Conservation (phyloP, 2,888 invertebrate species). For the Exephanes ischioxanthus region DNA sequence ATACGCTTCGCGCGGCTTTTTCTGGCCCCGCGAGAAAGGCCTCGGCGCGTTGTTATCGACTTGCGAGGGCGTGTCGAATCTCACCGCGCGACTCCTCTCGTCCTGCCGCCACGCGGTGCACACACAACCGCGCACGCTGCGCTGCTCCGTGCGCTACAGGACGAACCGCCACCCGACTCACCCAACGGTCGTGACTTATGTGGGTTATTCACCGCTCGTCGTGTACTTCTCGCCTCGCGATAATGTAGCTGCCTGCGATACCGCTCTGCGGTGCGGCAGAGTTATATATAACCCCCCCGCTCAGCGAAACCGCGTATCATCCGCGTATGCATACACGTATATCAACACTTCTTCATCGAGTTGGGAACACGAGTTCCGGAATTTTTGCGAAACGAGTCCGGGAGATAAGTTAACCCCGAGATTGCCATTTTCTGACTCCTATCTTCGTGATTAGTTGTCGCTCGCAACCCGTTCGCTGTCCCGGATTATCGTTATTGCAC, state of each 20-base stretch:
- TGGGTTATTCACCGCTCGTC: conserved; percentile 74
- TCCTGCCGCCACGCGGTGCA: conserved; percentile 30
- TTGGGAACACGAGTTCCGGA: conserved; percentile 9
- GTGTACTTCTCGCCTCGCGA: conserved; percentile 75
- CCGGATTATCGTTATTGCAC: conserved; percentile 28
- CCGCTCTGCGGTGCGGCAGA: conserved; percentile 69
- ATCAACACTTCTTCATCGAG: neutral
- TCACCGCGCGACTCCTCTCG: conserved; percentile 49
- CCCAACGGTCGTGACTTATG: conserved; percentile 66
- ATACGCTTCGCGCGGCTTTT: conserved; percentile 4
- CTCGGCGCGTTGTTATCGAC: conserved; percentile 68
- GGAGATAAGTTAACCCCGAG: conserved; percentile 24
- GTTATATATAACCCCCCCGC: conserved; percentile 19
- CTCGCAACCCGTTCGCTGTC: conserved; percentile 8
- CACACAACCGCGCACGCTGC: conserved; percentile 13
- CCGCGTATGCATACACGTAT: conserved; percentile 12
- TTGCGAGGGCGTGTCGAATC: conserved; percentile 66
- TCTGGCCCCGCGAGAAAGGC: conserved; percentile 22
- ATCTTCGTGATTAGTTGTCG: conserved; percentile 45
- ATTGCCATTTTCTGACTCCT: conserved; percentile 37
- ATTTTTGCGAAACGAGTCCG: conserved; percentile 48
- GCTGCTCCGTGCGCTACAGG: conserved; percentile 40
- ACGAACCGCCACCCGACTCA: conserved; percentile 39
- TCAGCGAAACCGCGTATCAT: conserved; percentile 12
- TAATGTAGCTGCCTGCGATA: conserved; percentile 79